These are phyloP conservation scores for Drosophila rubida DNA, from an alignment of 2,888 invertebrate genomes.

Conservation along the genomic window DNA sequence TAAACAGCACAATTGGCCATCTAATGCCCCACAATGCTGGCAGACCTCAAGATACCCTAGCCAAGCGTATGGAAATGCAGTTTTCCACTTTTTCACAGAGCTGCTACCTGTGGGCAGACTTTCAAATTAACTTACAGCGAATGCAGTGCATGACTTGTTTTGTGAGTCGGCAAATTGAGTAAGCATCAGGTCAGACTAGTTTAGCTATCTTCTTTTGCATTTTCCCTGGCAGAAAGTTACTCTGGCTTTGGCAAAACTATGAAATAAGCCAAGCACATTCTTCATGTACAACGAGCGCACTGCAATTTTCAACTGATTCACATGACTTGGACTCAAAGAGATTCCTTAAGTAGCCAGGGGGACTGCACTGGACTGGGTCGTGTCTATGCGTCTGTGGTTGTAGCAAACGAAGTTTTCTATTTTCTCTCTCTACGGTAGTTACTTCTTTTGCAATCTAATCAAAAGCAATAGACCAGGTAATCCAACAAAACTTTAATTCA, in stretches of 20 bases:
- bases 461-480: conserved; percentile 9
- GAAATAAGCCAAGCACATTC: conserved; percentile 22
- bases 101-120: neutral
- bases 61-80: too few relatives aligned
- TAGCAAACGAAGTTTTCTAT: conserved; percentile 2
- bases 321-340: conserved; percentile 40
- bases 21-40: neutral
- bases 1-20: conserved; percentile 1
- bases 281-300: neutral
- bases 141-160: neutral
- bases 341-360: conserved; percentile 9
- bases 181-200: conserved; percentile 17
- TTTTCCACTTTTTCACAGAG: too few relatives aligned
- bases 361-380: neutral
- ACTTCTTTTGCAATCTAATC: conserved; percentile 16
- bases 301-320: conserved; percentile 24
- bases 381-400: conserved; percentile 12
- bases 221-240: conserved; percentile 14
- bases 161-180: conserved; percentile 17
- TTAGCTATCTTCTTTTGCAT: conserved; percentile 10
- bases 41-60: neutral
- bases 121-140: conserved; percentile 3
- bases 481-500: neutral
- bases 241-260: conserved; percentile 16
- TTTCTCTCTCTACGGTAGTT: neutral